These are phyloP conservation scores for Acanthiza pusilla DNA, from an alignment of 2,797 vertebrate genomes.

Conservation along the genomic window DNA sequence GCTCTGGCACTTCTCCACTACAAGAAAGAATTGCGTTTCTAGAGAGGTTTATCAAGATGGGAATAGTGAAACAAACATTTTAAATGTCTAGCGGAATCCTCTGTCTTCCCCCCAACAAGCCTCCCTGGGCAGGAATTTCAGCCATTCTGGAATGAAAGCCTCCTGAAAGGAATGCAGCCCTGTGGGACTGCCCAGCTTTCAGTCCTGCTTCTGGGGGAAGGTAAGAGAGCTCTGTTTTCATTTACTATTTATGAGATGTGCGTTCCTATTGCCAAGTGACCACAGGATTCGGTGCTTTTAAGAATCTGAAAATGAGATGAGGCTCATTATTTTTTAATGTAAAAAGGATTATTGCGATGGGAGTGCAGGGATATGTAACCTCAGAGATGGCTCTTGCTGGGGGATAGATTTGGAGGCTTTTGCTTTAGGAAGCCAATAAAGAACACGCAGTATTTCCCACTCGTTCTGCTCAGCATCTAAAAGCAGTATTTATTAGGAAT, in stretches of 20 bases:
- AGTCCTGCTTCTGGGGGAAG: conserved; percentile 40
- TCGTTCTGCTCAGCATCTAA: not conserved
- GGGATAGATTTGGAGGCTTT: not conserved
- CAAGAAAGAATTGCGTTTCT: not conserved
- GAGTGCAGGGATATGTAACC: not conserved
- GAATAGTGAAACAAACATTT: not conserved
- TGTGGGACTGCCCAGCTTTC: conserved; percentile 47
- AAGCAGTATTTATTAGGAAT: conserved; percentile 6
- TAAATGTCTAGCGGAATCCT: not conserved
- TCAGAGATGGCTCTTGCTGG: not conserved
- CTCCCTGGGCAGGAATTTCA: not conserved
- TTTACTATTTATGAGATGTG: conserved; percentile 71
- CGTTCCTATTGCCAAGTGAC: conserved; percentile 53
- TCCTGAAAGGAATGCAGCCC: conserved; percentile 47
- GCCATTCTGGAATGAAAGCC: conserved; percentile 5
- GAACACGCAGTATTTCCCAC: not conserved
- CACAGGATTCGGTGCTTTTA: conserved; percentile 62
- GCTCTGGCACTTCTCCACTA: not conserved
- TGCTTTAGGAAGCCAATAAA: conserved; percentile 3
- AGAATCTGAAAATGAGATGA: conserved; percentile 59
- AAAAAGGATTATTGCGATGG: conserved; percentile 44
- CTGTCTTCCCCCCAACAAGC: not conserved
- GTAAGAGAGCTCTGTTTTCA: conserved; percentile 57
- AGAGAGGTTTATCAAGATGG: not conserved
- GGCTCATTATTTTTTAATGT: conserved; percentile 73